Conservation (phyloP, 2,113 vertebrate genomes). For the Pipra filicauda region DNA sequence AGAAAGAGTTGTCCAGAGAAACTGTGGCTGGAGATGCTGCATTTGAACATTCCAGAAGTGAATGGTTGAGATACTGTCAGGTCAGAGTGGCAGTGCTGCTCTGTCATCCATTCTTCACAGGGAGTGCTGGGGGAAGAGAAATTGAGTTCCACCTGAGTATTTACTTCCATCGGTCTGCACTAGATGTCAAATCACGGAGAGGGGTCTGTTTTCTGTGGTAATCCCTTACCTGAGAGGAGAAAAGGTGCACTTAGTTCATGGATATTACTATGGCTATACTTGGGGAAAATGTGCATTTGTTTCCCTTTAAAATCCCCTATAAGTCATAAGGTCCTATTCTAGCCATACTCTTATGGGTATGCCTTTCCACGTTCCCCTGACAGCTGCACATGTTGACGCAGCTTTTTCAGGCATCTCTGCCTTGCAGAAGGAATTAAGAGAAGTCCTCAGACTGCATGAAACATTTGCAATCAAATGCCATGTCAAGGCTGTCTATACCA, state of each 20-base stretch:
- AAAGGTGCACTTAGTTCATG: neutral
- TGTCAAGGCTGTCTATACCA: neutral
- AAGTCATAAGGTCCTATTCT: neutral
- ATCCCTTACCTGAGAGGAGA: neutral
- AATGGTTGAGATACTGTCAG: neutral
- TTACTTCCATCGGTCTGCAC: neutral
- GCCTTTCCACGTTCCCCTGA: neutral
- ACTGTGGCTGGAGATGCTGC: neutral
- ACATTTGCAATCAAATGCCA: neutral
- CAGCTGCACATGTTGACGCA: neutral
- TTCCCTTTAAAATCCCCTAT: neutral
- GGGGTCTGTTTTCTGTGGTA: neutral
- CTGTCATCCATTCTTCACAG: neutral
- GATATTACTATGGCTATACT: neutral
- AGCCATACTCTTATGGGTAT: neutral
- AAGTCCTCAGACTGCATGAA: neutral
- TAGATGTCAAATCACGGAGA: neutral
- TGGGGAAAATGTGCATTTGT: neutral
- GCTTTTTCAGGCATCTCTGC: neutral
- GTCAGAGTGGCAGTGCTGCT: neutral
- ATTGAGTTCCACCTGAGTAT: neutral
- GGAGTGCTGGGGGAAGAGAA: neutral
- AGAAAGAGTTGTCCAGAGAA: neutral
- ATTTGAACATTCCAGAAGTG: neutral
- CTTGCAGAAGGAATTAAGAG: neutral